A percentile compares a stretch with the other conserved stretches of the same genome.
Conservation (phyloP, 2,797 vertebrate species). For the Myotis vivesi region DNA sequence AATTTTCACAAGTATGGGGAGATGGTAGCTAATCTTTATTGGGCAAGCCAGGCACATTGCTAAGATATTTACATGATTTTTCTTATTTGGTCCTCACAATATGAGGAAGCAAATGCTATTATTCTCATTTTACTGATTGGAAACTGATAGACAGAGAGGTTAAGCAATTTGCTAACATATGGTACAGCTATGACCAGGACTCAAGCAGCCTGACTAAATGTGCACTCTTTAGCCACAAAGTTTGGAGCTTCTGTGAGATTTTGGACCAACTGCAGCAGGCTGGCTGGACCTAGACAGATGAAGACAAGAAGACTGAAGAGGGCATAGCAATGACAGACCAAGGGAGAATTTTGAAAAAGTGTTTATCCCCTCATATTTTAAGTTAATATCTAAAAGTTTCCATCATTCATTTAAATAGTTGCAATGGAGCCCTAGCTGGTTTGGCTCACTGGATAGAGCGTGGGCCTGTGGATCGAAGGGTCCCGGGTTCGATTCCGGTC, state of each 20-base stretch:
- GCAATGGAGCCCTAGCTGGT: not conserved
- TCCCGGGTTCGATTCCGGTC: no score
- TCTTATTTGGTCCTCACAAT: not conserved
- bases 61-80: not conserved
- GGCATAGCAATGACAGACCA: not conserved
- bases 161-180: not conserved
- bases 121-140: not conserved
- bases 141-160: not conserved
- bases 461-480: no score
- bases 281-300: not conserved
- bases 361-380: not conserved
- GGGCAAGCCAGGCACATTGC: not conserved
- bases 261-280: not conserved
- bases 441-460: no score
- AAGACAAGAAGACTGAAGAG: not conserved
- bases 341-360: conserved; percentile 3
- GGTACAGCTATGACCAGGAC: not conserved
- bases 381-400: not conserved
- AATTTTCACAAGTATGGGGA: not conserved
- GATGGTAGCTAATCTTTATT: not conserved
- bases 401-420: conserved; percentile 24
- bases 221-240: not conserved
- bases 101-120: not conserved
- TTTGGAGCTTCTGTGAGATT: not conserved
- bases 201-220: not conserved